These are phyloP conservation scores for Heliconius ethilla DNA, from an alignment of 2,888 invertebrate genomes.

Conservation along the genomic window DNA sequence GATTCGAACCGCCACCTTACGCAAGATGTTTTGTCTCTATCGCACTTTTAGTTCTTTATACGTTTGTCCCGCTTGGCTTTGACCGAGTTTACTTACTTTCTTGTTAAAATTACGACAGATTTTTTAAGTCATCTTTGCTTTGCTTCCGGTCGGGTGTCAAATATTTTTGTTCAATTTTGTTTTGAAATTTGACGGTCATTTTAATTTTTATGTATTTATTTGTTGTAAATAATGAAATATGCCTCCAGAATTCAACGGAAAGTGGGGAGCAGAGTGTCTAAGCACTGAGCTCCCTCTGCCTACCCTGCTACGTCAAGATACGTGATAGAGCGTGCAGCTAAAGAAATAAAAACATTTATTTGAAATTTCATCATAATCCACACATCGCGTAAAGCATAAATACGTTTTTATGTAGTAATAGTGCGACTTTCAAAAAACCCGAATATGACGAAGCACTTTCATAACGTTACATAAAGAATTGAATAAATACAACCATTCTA, in stretches of 20 bases:
- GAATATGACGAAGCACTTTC: conserved; percentile 24
- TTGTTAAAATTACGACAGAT: conserved; percentile 43
- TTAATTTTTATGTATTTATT: neutral
- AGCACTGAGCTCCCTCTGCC: no score
- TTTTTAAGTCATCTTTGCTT: conserved; percentile 39
- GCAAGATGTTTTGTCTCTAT: conserved; percentile 44
- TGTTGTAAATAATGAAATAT: neutral
- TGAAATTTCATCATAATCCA: neutral
- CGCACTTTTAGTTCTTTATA: conserved; percentile 25
- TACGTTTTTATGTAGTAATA: conserved; percentile 13
- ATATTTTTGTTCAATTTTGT: neutral
- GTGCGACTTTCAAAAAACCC: conserved; percentile 22
- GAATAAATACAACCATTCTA: conserved; percentile 6
- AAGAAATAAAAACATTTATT: neutral
- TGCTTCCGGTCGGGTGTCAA: conserved; percentile 34
- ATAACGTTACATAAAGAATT: conserved; percentile 21
- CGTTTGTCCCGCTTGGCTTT: conserved; percentile 38
- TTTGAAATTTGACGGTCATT: neutral
- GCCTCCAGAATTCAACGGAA: no score
- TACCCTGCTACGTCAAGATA: no score
- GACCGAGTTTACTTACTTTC: conserved; percentile 40
- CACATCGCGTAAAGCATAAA: neutral
- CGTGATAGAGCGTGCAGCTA: no score
- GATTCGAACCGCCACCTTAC: conserved; percentile 45
- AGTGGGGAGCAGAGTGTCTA: no score